These are phyloP conservation scores for Sparidentex hasta DNA, from an alignment of 2,797 vertebrate species.

Conservation along the genomic window DNA sequence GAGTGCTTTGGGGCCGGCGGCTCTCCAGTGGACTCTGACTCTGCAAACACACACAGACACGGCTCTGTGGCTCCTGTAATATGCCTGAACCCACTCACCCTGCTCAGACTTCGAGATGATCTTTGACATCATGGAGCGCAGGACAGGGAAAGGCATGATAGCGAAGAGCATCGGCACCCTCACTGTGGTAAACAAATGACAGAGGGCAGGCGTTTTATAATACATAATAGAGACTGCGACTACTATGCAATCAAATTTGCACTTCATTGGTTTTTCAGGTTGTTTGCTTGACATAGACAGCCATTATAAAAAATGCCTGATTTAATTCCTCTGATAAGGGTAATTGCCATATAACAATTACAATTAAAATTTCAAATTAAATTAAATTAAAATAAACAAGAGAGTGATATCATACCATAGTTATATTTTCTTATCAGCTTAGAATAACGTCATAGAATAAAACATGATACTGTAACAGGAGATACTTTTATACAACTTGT, in stretches of 20 bases:
- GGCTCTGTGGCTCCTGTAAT: conserved; percentile 8
- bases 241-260: background rate
- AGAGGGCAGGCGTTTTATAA: background rate
- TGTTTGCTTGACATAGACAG: background rate
- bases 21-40: conserved; percentile 44
- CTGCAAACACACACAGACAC: conserved; percentile 40
- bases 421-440: background rate
- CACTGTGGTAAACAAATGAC: conserved; percentile 81
- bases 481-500: background rate
- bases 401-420: background rate
- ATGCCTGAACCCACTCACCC: conserved; percentile 85
- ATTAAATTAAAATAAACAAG: conserved; percentile 32
- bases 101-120: conserved; percentile 90
- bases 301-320: background rate
- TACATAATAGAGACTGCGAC: background rate
- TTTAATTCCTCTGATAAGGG: background rate
- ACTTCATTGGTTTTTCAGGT: background rate
- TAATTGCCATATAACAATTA: background rate
- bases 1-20: conserved; percentile 11
- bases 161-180: conserved; percentile 88
- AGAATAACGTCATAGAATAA: conserved; percentile 18
- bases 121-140: conserved; percentile 97
- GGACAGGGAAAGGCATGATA: conserved; percentile 91
- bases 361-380: conserved; percentile 10
- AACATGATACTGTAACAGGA: background rate